Conservation (phyloP, 2,888 invertebrate species). For the Hyposoter didymator region DNA sequence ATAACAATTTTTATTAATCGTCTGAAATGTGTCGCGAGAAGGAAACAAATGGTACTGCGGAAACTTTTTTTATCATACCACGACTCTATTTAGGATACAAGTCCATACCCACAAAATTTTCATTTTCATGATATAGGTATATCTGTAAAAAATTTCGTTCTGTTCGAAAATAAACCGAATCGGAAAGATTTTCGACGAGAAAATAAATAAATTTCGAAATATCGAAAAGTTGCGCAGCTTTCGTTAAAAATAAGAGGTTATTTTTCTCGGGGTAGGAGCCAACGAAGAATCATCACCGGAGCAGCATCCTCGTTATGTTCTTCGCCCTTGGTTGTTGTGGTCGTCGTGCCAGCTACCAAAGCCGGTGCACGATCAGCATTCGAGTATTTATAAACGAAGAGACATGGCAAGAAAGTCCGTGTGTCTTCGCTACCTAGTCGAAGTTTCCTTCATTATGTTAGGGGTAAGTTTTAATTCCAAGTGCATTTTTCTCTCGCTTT, state of each 20-base stretch:
- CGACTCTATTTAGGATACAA: too few relatives aligned
- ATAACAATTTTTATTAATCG: background rate
- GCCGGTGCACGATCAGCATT: slow-evolving; percentile 49
- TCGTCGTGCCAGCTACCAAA: slow-evolving; percentile 30
- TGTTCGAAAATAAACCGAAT: too few relatives aligned
- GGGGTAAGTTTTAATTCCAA: slow-evolving; percentile 74
- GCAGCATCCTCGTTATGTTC: slow-evolving; percentile 7
- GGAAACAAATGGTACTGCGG: background rate
- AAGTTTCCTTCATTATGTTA: slow-evolving; percentile 75
- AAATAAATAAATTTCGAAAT: too few relatives aligned
- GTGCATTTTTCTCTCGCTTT: background rate
- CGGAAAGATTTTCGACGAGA: too few relatives aligned
- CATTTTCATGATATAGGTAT: too few relatives aligned
- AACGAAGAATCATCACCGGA: slow-evolving; percentile 25
- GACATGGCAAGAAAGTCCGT: slow-evolving; percentile 74
- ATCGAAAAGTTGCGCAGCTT: too few relatives aligned
- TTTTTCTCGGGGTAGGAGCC: slow-evolving; percentile 31
- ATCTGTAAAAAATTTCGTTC: too few relatives aligned
- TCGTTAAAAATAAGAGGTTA: background rate
- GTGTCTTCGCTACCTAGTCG: slow-evolving; percentile 77
- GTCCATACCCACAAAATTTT: too few relatives aligned
- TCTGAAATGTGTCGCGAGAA: background rate
- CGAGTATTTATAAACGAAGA: slow-evolving; percentile 66
- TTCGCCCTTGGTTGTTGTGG: slow-evolving; percentile 18
- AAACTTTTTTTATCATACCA: background rate